Percentiles rank a stretch among this genome's conserved stretches.
Conservation (phyloP, 2,888 invertebrate species). For the Pandemis cinnamomeana region DNA sequence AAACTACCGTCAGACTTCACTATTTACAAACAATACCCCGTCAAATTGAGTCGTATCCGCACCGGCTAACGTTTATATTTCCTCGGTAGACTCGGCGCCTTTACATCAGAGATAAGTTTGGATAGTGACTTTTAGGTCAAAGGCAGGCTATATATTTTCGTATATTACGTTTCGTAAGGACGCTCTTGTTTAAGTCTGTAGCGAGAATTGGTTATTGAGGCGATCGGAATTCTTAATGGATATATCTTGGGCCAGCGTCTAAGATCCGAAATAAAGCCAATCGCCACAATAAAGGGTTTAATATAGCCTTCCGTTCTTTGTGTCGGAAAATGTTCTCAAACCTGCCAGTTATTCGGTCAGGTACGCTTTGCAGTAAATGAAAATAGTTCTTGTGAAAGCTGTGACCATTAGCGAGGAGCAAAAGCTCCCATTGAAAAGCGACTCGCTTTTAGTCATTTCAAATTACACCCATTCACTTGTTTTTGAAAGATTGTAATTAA, state of each 20-base stretch:
- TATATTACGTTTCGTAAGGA: constrained; percentile 45
- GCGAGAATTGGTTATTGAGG: constrained; percentile 48
- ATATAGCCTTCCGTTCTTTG: constrained; percentile 2
- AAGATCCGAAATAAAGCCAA: constrained; percentile 2
- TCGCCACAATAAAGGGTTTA: constrained; percentile 1
- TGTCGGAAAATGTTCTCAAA: background rate
- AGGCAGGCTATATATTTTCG: constrained; percentile 43
- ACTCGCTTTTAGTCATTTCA: background rate
- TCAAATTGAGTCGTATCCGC: constrained; percentile 39
- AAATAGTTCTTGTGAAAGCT: background rate
- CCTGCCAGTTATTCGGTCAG: background rate
- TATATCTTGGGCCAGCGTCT: constrained; percentile 3
- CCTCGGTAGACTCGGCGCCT: constrained; percentile 46
- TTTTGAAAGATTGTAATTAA: background rate
- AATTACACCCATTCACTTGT: background rate
- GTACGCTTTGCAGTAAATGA: constrained; percentile 1
- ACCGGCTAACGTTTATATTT: constrained; percentile 47
- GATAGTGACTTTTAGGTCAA: constrained; percentile 74
- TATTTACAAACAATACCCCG: constrained; percentile 35
- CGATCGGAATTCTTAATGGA: constrained; percentile 47
- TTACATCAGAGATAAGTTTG: constrained; percentile 72
- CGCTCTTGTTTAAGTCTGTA: constrained; percentile 43
- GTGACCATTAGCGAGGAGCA: constrained; percentile 3
- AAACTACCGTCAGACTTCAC: constrained; percentile 38
- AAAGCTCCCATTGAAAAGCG: background rate